Percentiles rank a stretch among this genome's conserved stretches.
Conservation (phyloP, 2,888 invertebrate species). For the Keiferia lycopersicella region DNA sequence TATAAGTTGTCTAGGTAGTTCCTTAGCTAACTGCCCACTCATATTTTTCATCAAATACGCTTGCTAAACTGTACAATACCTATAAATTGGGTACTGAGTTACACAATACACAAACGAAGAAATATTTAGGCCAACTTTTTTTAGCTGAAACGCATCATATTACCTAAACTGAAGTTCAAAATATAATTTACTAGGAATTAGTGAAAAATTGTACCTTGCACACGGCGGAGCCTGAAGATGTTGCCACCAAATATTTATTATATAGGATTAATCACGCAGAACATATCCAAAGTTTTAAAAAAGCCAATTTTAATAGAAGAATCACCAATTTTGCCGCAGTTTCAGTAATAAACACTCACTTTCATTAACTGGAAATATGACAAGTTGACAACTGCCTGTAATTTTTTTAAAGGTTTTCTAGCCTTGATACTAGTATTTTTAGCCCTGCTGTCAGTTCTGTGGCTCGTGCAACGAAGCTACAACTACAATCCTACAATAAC, state of each 20-base stretch:
- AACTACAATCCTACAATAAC: too few species aligned
- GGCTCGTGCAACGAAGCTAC: too few species aligned
- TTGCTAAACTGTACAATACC: slow-evolving; percentile 5
- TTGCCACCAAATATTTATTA: not conserved
- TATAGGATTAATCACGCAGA: not conserved
- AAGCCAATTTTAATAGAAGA: slow-evolving; percentile 7
- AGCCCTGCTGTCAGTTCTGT: too few species aligned
- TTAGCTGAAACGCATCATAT: not conserved
- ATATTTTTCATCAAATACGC: not conserved
- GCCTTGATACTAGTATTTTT: too few species aligned
- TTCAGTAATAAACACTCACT: slow-evolving; percentile 11
- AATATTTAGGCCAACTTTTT: slow-evolving; percentile 20
- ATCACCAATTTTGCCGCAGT: not conserved
- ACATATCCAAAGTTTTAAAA: not conserved
- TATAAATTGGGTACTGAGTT: slow-evolving; percentile 18
- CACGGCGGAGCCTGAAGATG: not conserved
- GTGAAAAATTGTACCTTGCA: slow-evolving; percentile 7
- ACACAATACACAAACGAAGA: slow-evolving; percentile 20
- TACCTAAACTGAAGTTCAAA: slow-evolving; percentile 6
- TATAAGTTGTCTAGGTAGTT: too few species aligned
- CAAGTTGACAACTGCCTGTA: not conserved
- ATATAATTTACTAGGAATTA: slow-evolving; percentile 7
- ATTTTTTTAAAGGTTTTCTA: too few species aligned
- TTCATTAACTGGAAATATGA: slow-evolving; percentile 3
- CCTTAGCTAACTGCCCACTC: not conserved